phyloP scores from a whole-genome alignment of 2,888 invertebrate species.

The Bedellia somnulentella region DNA sequence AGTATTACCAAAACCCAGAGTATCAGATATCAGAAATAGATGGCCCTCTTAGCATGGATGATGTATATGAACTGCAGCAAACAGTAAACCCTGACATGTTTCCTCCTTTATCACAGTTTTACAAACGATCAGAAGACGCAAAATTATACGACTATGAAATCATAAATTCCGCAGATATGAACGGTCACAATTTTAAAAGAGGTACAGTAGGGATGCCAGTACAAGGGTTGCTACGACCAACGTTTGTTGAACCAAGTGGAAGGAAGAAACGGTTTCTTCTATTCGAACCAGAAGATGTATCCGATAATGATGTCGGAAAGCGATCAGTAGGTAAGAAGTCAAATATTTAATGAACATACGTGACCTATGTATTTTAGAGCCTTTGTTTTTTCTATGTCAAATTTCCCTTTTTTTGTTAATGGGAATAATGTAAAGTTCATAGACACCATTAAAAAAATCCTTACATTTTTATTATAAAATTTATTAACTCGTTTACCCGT shows the following conservation, averaged over 20 bases:
- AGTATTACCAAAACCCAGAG: conserved; percentile 46
- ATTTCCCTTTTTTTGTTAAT: no score
- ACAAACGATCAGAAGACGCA: conserved; percentile 26
- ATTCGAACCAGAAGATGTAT: conserved; percentile 35
- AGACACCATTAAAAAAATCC: no score
- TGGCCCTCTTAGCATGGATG: conserved; percentile 36
- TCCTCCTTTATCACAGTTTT: conserved; percentile 38
- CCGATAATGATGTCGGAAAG: conserved; percentile 69
- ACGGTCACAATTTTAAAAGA: conserved; percentile 47
- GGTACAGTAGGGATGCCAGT: conserved; percentile 48
- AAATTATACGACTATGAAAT: no score
- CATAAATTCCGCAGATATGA: conserved; percentile 14
- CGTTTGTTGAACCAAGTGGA: conserved; percentile 28
- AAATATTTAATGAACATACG: no score
- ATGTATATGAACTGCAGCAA: conserved; percentile 44
- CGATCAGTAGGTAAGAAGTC: conserved; percentile 81
- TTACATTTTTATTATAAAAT: no score
- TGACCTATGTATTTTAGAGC: no score
- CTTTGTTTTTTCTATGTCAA: no score
- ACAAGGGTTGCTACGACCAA: conserved; percentile 40
- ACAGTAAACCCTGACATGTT: conserved; percentile 45
- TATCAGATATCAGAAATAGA: conserved; percentile 44
- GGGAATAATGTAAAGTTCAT: no score
- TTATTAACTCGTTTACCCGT: no score
- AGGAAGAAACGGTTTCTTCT: conserved; percentile 41